Evolutionary conservation across 2,113 vertebrate genomes (phyloP), one percentile per base, ranked within the genome.

Genomic region (Ovis canadensis): DNA sequence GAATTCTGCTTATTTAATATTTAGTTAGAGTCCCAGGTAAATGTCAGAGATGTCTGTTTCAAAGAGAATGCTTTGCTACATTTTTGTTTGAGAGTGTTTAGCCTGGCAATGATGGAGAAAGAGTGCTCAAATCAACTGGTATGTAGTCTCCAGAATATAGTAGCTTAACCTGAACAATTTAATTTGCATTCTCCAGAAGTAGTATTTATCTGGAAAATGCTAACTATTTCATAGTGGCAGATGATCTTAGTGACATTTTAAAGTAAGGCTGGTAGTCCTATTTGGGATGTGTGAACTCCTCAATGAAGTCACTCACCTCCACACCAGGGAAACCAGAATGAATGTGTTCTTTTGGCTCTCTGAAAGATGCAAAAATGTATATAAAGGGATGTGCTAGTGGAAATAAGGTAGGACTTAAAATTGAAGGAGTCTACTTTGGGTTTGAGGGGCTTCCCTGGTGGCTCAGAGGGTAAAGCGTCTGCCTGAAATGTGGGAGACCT

Each of bases 1-100:
- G 19, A 78, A 48, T 88, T 87, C 27, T 84, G 33, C 91, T 88
- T 89, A 71, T 88, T 89, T 62, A 95, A 36, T 89, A 89, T 74
- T 91, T 92, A 88, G 29, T 52, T 86, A 84, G n/a, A 90, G 78
- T 95, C 19, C 45, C 15, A 90, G 40, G n/a, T 84, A 95, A 95
- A 95, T 96, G 45, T 55, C 83, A 97, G 62, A 78, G 88, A 96
- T 74, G 27, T 33, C 29, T 89, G 45, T 40, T 96, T 97, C 36
- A 29, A 89, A 19, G 57, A 92, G 8, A 93, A 31, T 48, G 36
- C 13, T 55, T 83, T 21, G 45, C 16, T 50, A 33, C 45, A 85
- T 54, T 95, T 93, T 74, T 93, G 0, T 88, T 93, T 94, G 15
- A 48, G 29, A 92, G 50, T 83, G n/a, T 96, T 95, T 92, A 96